Base-by-base conservation (phyloP, 1,140 invertebrate species). In the Phenacoccus solenopsis region DNA sequence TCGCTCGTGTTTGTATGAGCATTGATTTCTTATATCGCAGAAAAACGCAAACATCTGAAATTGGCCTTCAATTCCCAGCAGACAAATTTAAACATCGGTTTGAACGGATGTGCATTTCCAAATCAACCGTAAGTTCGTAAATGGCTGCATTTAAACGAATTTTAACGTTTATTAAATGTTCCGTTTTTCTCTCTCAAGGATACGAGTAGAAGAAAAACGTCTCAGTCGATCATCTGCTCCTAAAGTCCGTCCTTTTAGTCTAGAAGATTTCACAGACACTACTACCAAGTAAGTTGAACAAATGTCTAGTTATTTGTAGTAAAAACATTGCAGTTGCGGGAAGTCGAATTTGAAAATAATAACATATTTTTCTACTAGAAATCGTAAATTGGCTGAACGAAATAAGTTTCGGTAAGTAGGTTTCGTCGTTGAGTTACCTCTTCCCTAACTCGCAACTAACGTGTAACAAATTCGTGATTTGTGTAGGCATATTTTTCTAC, bases 61-160 rank as follows among this genome's bases (percentile, higher is more conserved):
- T 56, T 35, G n/a, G 32, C 49, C n/a, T 68, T 32, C 16, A 56
- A 57, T 28, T 25, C 35, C 16, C 35, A 68, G n/a, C 49, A 67
- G 67, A 57, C n/a, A 35, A 57, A 38, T 70, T 49, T 49, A n/a
- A 49, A 49, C 16, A 67, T 28, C 3, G 49, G 69, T 9, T 67
- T 30, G 32, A 56, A 67, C 28, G 56, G 69, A 69, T 25, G n/a
- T 21, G 35, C 38, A n/a, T 28, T 56, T 38, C 16, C 21, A n/a
- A 35, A 56, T 25, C 35, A 57, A 56, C 7, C 35, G 35, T 64
- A 64, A 64, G 59, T 64, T 38, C 9, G 32, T 38, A 9, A 10
- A 10, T 38, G n/a, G n/a, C n/a, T 38, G 9, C n/a, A 38, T 38
- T 38, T 38, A 38, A 38, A 38, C 9, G n/a, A 9, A 38, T 10